Conservation (phyloP, 2,888 invertebrate species). For the Macrophya alboannulata region DNA sequence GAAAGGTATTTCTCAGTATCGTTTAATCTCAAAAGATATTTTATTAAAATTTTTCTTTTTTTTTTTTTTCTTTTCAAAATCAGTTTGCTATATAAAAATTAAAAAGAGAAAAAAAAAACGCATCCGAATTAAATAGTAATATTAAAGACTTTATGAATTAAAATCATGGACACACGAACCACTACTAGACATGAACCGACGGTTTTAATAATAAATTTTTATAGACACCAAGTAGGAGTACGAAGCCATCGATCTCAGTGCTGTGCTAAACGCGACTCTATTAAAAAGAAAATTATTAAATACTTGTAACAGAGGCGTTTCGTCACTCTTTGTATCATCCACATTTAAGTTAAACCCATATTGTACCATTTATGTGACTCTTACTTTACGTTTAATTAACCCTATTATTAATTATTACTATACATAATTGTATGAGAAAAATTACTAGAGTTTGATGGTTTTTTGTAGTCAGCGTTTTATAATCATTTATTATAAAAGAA, state of each 20-base stretch:
- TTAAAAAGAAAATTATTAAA: constrained; percentile 58
- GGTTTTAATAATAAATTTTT: constrained; percentile 47
- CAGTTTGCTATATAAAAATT: not conserved
- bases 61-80: not conserved
- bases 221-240: constrained; percentile 71
- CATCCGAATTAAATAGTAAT: not conserved
- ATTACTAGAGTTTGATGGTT: constrained; percentile 68
- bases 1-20: not conserved
- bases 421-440: constrained; percentile 61
- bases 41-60: constrained; percentile 41
- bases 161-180: not conserved
- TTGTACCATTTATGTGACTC: constrained; percentile 71
- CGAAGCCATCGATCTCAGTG: constrained; percentile 76
- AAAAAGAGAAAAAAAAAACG: not conserved
- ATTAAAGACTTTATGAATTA: not conserved
- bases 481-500: constrained; percentile 64
- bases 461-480: constrained; percentile 71
- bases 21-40: constrained; percentile 27
- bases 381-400: constrained; percentile 63
- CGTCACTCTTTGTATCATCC: constrained; percentile 67
- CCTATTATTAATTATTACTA: constrained; percentile 67
- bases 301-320: constrained; percentile 37
- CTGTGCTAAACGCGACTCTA: constrained; percentile 73
- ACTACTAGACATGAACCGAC: not conserved
- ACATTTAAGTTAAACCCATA: constrained; percentile 69